Conservation (phyloP, 2,888 invertebrate species). For the Hyles lineata region DNA sequence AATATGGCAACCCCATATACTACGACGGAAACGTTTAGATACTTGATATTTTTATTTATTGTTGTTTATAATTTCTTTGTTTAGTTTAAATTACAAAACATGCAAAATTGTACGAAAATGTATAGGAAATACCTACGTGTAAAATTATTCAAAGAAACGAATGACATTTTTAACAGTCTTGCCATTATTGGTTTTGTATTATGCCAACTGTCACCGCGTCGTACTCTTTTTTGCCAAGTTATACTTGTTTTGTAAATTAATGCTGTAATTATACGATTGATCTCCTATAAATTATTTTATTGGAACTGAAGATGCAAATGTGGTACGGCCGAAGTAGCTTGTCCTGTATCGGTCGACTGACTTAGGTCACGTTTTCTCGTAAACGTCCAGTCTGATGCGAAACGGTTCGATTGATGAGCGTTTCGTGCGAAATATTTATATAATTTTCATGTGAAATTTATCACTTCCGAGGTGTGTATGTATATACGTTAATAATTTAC, state of each 20-base stretch:
- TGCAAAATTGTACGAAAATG: too few relatives aligned
- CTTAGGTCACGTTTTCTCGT: not conserved
- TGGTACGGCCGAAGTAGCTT: not conserved
- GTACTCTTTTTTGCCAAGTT: too few relatives aligned
- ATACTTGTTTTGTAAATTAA: slow-evolving; percentile 30
- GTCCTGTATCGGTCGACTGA: not conserved
- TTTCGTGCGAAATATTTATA: not conserved
- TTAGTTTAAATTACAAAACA: too few relatives aligned
- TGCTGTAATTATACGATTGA: slow-evolving; percentile 36
- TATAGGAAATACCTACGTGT: too few relatives aligned
- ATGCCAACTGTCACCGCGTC: too few relatives aligned
- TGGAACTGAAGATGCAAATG: slow-evolving; percentile 14
- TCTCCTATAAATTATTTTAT: slow-evolving; percentile 37
- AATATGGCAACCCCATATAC: too few relatives aligned
- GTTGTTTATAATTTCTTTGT: too few relatives aligned
- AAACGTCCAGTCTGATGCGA: not conserved
- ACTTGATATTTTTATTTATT: too few relatives aligned
- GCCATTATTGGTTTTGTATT: too few relatives aligned
- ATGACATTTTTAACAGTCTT: too few relatives aligned
- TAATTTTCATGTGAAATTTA: not conserved
- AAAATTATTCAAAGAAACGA: too few relatives aligned
- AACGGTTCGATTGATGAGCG: not conserved
- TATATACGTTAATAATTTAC: slow-evolving; percentile 6
- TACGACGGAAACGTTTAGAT: too few relatives aligned
- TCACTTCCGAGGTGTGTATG: not conserved